Percentiles rank a stretch among this genome's conserved stretches.
These are phyloP conservation scores for Epinotia brunnichana DNA, from an alignment of 2,888 invertebrate species.

Conservation along the genomic window DNA sequence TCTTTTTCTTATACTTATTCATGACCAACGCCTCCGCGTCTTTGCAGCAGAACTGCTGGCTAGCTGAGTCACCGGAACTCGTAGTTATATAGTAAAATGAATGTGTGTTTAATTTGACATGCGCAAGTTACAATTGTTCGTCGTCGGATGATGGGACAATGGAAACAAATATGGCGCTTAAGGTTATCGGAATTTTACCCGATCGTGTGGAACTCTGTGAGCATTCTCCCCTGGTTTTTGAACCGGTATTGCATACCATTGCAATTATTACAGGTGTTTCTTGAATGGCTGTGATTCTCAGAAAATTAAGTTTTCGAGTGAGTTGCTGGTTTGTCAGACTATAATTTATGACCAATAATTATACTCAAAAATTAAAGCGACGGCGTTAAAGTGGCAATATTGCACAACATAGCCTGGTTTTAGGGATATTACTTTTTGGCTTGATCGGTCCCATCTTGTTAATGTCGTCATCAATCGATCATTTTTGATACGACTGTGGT, in stretches of 20 bases:
- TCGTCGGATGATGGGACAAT: conserved; percentile 1
- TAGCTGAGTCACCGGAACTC: no score
- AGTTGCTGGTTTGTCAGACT: not conserved
- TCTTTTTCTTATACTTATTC: no score
- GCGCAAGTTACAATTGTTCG: not conserved
- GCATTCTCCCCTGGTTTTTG: conserved; percentile 26
- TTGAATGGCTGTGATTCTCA: not conserved
- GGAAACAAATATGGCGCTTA: conserved; percentile 30
- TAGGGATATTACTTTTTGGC: no score
- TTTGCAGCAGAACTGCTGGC: no score
- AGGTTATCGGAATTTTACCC: conserved; percentile 37
- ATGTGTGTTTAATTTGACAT: not conserved
- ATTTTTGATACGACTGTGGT: no score
- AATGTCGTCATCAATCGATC: no score
- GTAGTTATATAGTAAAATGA: no score
- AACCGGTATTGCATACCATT: not conserved
- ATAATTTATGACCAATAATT: not conserved
- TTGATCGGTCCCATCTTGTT: no score
- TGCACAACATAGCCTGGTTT: not conserved
- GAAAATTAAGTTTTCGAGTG: conserved; percentile 1
- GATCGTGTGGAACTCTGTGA: conserved; percentile 10
- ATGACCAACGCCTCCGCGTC: no score
- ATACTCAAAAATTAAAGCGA: not conserved
- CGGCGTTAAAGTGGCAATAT: not conserved
- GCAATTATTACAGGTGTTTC: conserved; percentile 16